Evolutionary conservation across 1,140 invertebrate species (phyloP), one percentile per base, ranked within the genome.

Genomic region (Papilio dardanus): DNA sequence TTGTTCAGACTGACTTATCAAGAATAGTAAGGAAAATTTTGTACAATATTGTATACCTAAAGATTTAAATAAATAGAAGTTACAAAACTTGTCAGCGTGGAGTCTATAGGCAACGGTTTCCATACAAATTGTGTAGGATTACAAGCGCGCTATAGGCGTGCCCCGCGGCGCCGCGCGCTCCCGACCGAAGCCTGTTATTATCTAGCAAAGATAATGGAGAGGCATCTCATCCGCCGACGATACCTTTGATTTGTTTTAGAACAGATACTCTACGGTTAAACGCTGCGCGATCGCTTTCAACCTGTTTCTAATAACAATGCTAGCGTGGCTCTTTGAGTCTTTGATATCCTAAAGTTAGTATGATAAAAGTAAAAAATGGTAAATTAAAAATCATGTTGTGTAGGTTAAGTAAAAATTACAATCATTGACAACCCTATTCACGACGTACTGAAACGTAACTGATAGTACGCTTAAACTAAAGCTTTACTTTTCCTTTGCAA

Each of bases 251-350:
- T 33, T 68, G 31, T 68, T 58, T 58, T 58, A 24, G 19, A 28
- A 28, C 21, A 58, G 54, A 58, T 58, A 58, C 21, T 58, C 54
- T 58, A 58, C 54, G 12, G 54, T 58, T 58, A 58, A 54, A 58
- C 54, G 12, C 10, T 58, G 21, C 21, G 14, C 21, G 21, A 58
- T 58, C 14, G 21, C 54, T 28, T 58, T 58, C 42, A 97, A 88
- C 77, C 95, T 95, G 85, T 96, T 96, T 46, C 42, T 46, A 46
- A 46, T 46, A 46, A 46, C 42, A 46, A 46, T 46, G 42, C 5
- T 37, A 37, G 35, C 35, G 35, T 37, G 5, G 8, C 35, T 37
- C 35, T 46, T 46, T 46, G 42, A 46, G 12, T 10, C 8, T 37
- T n/a, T n/a, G n/a, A n/a, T n/a, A n/a, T n/a, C n/a, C n/a, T n/a